phyloP scores from a whole-genome alignment of 2,797 vertebrate species.

The Pteropus rufus region DNA sequence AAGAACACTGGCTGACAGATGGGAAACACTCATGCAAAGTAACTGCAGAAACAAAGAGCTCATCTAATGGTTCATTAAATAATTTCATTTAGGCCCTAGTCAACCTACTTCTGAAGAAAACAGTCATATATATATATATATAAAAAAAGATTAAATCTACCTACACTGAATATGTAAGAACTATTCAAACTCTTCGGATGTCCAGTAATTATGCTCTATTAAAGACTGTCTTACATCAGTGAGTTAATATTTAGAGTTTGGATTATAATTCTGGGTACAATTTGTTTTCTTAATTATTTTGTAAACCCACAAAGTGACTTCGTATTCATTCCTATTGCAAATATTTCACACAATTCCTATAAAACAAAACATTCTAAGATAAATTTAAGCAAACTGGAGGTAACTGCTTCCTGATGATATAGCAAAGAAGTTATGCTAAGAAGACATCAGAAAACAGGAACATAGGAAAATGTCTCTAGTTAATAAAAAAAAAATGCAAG shows the following conservation, averaged over 20 bases:
- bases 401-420: not conserved
- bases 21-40: not conserved
- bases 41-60: not conserved
- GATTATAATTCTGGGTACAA: not conserved
- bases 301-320: not conserved
- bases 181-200: not conserved
- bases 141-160: not conserved
- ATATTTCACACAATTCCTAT: not conserved
- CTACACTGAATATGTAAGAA: not conserved
- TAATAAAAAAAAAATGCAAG: not conserved
- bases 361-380: constrained; percentile 10
- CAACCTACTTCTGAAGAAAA: constrained; percentile 30
- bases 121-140: not conserved
- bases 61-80: not conserved
- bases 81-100: not conserved
- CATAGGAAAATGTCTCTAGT: not conserved
- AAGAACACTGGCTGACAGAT: not conserved
- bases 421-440: not conserved
- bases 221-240: not conserved
- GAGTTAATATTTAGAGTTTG: constrained; percentile 27
- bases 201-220: not conserved
- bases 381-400: constrained; percentile 25
- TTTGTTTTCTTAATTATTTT: not conserved
- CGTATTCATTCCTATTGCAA: not conserved
- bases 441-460: not conserved